Evolutionary conservation across 2,888 invertebrate species (phyloP).

Genomic region (Drosophila monieri): DNA sequence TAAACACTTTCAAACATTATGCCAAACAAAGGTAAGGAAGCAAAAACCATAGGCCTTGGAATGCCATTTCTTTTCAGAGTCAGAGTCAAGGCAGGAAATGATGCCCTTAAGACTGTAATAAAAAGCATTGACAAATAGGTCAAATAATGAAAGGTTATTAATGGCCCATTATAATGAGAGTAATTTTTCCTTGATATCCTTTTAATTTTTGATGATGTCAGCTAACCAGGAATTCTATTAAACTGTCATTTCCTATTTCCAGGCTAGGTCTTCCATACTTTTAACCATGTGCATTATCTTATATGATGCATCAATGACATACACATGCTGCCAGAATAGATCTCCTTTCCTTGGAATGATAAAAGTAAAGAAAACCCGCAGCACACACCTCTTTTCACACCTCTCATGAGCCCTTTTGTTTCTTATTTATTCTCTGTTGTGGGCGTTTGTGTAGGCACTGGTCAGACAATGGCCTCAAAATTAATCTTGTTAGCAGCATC

Average conservation of each 20-base stretch:
- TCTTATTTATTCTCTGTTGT: conserved; percentile 42
- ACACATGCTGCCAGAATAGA: conserved; percentile 48
- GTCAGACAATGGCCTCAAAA: conserved; percentile 21
- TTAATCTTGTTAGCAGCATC: conserved; percentile 53
- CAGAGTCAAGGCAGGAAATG: conserved; percentile 52
- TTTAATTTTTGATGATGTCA: too few relatives aligned
- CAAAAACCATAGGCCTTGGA: conserved; percentile 17
- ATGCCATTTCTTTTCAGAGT: conserved; percentile 6
- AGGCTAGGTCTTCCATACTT: neutral
- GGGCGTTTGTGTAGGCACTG: conserved; percentile 50
- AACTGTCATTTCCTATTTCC: neutral
- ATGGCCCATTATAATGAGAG: neutral
- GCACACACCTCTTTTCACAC: conserved; percentile 61
- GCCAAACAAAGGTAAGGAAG: neutral
- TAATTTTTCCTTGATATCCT: neutral
- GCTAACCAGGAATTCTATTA: neutral
- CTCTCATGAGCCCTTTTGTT: conserved; percentile 26
- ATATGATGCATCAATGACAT: conserved; percentile 62
- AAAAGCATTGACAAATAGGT: neutral
- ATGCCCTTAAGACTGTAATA: conserved; percentile 49
- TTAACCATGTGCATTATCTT: conserved; percentile 27
- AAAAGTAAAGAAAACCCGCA: conserved; percentile 33
- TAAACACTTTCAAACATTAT: conserved; percentile 25
- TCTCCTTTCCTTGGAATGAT: conserved; percentile 51
- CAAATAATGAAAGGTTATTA: conserved; percentile 9